Base-by-base conservation (phyloP, 2,888 invertebrate genomes). In the Sabellastarte sp. region DNA sequence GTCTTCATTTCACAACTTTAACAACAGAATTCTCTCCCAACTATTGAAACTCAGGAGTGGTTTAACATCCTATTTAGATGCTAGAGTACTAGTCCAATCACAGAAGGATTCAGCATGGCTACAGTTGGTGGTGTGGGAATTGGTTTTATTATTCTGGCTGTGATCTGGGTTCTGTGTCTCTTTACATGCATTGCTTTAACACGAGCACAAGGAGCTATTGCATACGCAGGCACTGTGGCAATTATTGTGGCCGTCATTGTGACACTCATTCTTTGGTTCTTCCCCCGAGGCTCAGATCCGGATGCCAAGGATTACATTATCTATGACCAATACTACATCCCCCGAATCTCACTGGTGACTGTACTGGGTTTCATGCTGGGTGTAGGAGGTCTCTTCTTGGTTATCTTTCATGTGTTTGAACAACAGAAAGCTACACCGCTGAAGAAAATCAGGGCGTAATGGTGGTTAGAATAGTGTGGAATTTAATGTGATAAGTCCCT, bases 61-160 rank as follows among this genome's bases (percentile, higher is more conserved):
- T n/a, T n/a, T n/a, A n/a, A n/a, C n/a, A n/a, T n/a, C n/a, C n/a
- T n/a, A n/a, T n/a, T n/a, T n/a, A n/a, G n/a, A n/a, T n/a, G n/a
- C n/a, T n/a, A n/a, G n/a, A n/a, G n/a, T n/a, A n/a, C n/a, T n/a
- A n/a, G n/a, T n/a, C n/a, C n/a, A n/a, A n/a, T n/a, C n/a, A n/a
- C n/a, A n/a, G n/a, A n/a, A n/a, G n/a, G n/a, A n/a, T n/a, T n/a
- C n/a, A 53, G 26, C 33, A 76, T 76, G 76, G 74, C 74, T 32
- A 60, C 68, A 31, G 73, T 79, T 29, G 59, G 75, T 4, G 76
- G 77, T 31, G 73, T 80, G 32, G 80, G 80, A 4, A 65, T 75
- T 30, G 80, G 80, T 1, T 64, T 79, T 1, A 76, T 80, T 66
- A 60, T 78, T 31, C 71, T 80, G 32, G 72, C 74, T 15, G 70